Conservation (phyloP, 1,140 invertebrate genomes). For the Semibalanus balanoides region DNA sequence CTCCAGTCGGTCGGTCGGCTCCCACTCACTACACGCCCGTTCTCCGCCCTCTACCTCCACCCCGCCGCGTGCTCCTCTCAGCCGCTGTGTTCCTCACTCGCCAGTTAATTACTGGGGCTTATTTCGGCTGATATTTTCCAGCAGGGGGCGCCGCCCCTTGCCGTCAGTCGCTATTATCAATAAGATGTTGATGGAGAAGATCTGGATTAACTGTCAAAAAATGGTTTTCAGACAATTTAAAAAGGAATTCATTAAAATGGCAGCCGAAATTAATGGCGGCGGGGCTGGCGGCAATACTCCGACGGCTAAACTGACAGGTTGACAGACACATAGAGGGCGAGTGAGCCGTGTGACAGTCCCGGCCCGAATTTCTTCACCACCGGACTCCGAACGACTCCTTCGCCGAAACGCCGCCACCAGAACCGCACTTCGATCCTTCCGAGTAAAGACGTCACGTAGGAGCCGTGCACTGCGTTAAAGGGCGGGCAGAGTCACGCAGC, state of each 20-base stretch:
- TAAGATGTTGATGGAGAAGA: not conserved
- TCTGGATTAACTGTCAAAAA: conserved; percentile 2
- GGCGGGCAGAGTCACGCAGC: too few species aligned
- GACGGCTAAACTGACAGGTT: not conserved
- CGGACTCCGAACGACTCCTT: too few species aligned
- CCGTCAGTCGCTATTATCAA: not conserved
- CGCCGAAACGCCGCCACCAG: too few species aligned
- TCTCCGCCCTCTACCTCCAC: too few species aligned
- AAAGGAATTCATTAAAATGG: not conserved
- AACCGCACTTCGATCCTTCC: too few species aligned
- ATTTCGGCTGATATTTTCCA: not conserved
- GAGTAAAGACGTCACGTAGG: too few species aligned
- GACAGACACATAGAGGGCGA: not conserved
- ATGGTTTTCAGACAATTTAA: not conserved
- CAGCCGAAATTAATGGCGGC: not conserved
- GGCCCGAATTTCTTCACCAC: not conserved
- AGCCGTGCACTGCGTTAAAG: too few species aligned
- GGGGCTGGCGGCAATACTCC: not conserved
- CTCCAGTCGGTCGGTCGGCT: too few species aligned
- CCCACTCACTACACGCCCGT: too few species aligned
- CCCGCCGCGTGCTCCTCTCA: too few species aligned
- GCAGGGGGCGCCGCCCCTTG: not conserved
- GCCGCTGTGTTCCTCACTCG: not conserved
- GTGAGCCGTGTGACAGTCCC: not conserved
- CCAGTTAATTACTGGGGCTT: not conserved